Conservation (phyloP, 2,888 invertebrate species). For the Labia minor region DNA sequence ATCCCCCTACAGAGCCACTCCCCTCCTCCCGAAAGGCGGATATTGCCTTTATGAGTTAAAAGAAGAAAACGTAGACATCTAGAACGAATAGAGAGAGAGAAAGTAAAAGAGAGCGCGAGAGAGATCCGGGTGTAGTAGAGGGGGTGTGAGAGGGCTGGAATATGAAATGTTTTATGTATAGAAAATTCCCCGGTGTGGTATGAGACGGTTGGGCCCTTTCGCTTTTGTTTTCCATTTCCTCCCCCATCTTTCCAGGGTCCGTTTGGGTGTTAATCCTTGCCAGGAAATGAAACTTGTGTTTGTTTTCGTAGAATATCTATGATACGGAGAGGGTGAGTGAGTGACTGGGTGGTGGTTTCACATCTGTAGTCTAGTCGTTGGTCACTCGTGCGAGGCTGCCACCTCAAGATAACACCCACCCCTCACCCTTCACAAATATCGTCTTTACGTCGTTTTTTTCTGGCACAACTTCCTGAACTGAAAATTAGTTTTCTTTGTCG, state of each 20-base stretch:
- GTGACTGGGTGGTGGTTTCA: background rate
- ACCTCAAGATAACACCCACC: slow-evolving; percentile 1
- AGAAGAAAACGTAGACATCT: background rate
- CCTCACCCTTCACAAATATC: background rate
- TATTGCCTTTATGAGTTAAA: slow-evolving; percentile 13
- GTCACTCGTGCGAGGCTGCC: background rate
- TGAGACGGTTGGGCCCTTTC: background rate
- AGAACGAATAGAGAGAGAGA: too few relatives aligned
- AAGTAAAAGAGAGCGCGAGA: too few relatives aligned
- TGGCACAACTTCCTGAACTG: background rate
- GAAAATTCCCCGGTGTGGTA: background rate
- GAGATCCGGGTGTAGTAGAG: too few relatives aligned
- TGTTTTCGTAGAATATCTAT: background rate
- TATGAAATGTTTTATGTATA: background rate
- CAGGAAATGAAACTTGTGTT: slow-evolving; percentile 9
- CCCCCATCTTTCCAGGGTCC: background rate
- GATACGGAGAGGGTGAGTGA: background rate
- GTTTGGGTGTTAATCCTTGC: background rate
- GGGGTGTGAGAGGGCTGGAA: too few relatives aligned
- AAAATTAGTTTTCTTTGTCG: slow-evolving; percentile 13
- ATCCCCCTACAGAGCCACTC: background rate
- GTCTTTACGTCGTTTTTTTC: background rate
- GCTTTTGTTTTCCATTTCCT: slow-evolving; percentile 5
- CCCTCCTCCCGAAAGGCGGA: background rate
- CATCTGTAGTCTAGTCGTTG: too few relatives aligned